These are phyloP conservation scores for Brachionus paranguensis DNA, from an alignment of 1,140 invertebrate species.

Conservation along the genomic window DNA sequence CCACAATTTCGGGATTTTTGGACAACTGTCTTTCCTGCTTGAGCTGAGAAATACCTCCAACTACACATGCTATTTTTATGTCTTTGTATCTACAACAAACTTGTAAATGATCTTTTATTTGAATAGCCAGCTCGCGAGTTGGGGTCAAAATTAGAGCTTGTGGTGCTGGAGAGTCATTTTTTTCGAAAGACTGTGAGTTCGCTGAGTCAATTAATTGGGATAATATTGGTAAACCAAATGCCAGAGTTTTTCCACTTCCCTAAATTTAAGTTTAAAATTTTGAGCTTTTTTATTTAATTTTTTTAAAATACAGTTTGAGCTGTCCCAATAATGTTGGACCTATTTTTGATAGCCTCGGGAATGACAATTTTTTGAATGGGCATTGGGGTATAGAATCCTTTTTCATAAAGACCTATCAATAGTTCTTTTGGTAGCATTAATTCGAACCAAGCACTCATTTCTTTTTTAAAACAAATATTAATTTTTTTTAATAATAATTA, in stretches of 20 bases:
- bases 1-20: conserved; percentile 70
- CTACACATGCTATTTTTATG: conserved; percentile 45
- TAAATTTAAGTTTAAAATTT: background rate
- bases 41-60: conserved; percentile 60
- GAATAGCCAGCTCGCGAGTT: conserved; percentile 88
- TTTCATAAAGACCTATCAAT: conserved; percentile 15
- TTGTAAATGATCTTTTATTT: conserved; percentile 67
- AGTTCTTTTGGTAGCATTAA: conserved; percentile 23
- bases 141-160: conserved; percentile 80
- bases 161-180: background rate
- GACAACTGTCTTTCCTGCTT: conserved; percentile 79
- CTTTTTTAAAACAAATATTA: background rate
- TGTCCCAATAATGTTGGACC: conserved; percentile 22
- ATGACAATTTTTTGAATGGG: conserved; percentile 33
- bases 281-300: background rate
- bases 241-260: conserved; percentile 76
- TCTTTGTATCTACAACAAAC: conserved; percentile 56
- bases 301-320: conserved; percentile 19
- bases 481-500: background rate
- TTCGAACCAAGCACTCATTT: conserved; percentile 31
- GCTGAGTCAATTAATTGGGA: conserved; percentile 70
- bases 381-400: conserved; percentile 13
- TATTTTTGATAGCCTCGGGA: conserved; percentile 28
- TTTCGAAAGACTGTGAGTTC: conserved; percentile 62
- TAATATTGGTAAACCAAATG: conserved; percentile 96